Percentiles rank a stretch among this genome's conserved stretches.
These are phyloP conservation scores for Dorcus parallelipipedus DNA, from an alignment of 2,888 invertebrate species.

Conservation along the genomic window DNA sequence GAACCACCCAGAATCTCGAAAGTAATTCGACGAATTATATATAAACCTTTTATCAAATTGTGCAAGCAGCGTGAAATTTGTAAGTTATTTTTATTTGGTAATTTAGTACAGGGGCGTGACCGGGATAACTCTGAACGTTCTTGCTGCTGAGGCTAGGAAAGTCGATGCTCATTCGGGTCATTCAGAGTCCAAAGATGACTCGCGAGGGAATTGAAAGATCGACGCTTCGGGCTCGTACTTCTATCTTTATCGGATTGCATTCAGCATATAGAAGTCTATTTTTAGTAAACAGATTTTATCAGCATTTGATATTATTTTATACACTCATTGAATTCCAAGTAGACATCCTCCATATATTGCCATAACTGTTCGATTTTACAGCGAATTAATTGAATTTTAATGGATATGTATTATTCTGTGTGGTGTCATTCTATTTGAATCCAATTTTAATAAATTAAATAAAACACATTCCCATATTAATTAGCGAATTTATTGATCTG, in stretches of 20 bases:
- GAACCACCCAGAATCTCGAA: neutral
- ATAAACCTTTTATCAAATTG: slow-evolving; percentile 23
- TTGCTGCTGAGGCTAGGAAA: slow-evolving; percentile 16
- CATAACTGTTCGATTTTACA: no score
- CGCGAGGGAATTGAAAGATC: slow-evolving; percentile 13
- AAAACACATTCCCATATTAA: no score
- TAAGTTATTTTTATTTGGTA: slow-evolving; percentile 27
- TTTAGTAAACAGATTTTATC: slow-evolving; percentile 1
- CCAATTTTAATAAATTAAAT: no score
- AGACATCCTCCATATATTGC: no score
- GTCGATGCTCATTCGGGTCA: slow-evolving; percentile 15
- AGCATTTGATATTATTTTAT: neutral
- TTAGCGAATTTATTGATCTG: no score
- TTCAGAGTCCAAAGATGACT: slow-evolving; percentile 16
- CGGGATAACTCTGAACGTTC: slow-evolving; percentile 14
- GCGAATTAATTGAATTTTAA: no score
- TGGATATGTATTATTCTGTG: no score
- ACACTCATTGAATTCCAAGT: no score
- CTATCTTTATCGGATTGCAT: slow-evolving; percentile 3
- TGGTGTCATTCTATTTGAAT: no score
- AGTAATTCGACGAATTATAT: neutral
- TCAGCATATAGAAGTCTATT: slow-evolving; percentile 1
- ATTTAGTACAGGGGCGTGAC: slow-evolving; percentile 22
- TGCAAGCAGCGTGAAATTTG: slow-evolving; percentile 27
- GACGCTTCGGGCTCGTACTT: slow-evolving; percentile 8